Evolutionary conservation across 2,888 invertebrate species (phyloP).

Genomic region (Cremastinae sp.): DNA sequence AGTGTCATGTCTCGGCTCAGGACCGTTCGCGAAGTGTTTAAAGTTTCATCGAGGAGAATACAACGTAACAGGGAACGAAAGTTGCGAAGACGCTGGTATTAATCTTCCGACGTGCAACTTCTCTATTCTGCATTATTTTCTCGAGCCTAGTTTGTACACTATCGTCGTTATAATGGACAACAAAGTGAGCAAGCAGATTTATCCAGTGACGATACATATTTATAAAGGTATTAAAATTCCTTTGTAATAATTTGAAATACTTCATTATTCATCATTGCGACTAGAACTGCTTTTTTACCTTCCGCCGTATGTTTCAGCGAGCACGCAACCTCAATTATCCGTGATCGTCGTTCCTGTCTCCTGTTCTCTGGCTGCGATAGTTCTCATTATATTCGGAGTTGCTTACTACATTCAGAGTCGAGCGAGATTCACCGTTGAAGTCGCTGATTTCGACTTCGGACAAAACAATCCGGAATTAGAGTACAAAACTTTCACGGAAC

Average conservation of each 20-base stretch:
- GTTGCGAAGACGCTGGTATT: constrained; percentile 81
- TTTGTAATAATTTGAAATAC: constrained; percentile 5
- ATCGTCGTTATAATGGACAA: constrained; percentile 90
- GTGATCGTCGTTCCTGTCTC: constrained; percentile 93
- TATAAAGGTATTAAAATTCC: constrained; percentile 86
- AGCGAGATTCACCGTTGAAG: constrained; percentile 90
- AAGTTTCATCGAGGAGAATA: constrained; percentile 84
- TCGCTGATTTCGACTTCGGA: constrained; percentile 95
- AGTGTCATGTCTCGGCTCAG: constrained; percentile 88
- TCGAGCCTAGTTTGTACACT: constrained; percentile 86
- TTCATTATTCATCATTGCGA: constrained; percentile 33
- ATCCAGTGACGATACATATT: constrained; percentile 88
- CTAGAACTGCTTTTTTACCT: neutral
- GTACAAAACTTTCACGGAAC: constrained; percentile 92
- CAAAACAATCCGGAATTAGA: constrained; percentile 90
- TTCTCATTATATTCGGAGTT: constrained; percentile 92
- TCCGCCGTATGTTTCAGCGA: constrained; percentile 81
- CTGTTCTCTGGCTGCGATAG: constrained; percentile 90
- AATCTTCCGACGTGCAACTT: constrained; percentile 83
- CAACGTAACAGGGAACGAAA: constrained; percentile 90
- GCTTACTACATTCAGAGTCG: constrained; percentile 92
- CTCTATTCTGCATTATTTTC: constrained; percentile 86
- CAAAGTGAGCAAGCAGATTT: constrained; percentile 86
- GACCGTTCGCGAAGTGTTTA: constrained; percentile 87
- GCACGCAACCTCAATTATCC: constrained; percentile 90